Percentiles rank a stretch among this genome's conserved stretches.
phyloP scores from a whole-genome alignment of 1,140 invertebrate species.

The Drosophila albomicans region DNA sequence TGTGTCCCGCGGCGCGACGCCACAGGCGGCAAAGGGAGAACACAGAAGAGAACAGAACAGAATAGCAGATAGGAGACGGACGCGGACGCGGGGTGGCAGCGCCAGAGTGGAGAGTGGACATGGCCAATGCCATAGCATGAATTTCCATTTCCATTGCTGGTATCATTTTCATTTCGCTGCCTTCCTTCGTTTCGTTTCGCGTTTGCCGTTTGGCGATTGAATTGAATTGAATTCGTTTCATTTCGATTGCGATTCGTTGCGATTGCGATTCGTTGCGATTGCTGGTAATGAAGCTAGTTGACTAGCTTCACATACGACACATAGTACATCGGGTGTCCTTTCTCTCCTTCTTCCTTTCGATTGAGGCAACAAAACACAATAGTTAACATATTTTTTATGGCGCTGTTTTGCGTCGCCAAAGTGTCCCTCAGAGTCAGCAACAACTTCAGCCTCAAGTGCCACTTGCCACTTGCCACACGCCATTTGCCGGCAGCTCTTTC shows the following conservation, averaged over 20 bases:
- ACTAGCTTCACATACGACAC: background rate
- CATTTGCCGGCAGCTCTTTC: conserved; percentile 26
- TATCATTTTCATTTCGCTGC: conserved; percentile 11
- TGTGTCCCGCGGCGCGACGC: conserved; percentile 36
- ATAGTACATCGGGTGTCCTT: background rate
- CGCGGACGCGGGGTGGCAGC: background rate
- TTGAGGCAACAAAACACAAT: conserved; percentile 26
- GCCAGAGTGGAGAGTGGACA: background rate
- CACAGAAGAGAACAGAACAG: no score
- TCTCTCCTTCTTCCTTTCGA: background rate
- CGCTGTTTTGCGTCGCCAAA: conserved; percentile 67
- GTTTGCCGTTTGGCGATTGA: conserved; percentile 16
- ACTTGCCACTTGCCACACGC: conserved; percentile 8
- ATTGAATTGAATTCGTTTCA: conserved; percentile 47
- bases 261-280: conserved; percentile 52
- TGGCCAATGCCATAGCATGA: background rate
- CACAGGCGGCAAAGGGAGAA: background rate
- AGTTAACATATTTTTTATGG: conserved; percentile 76
- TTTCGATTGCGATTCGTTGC: conserved; percentile 14
- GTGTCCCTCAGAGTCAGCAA: conserved; percentile 49
- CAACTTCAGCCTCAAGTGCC: conserved; percentile 39
- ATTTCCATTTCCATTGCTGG: conserved; percentile 43
- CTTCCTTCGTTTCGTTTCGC: background rate
- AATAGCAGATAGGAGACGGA: no score
- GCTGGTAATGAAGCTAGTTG: conserved; percentile 70